Base-by-base conservation (phyloP, 1,140 invertebrate genomes). In the Diorhabda elongata region DNA sequence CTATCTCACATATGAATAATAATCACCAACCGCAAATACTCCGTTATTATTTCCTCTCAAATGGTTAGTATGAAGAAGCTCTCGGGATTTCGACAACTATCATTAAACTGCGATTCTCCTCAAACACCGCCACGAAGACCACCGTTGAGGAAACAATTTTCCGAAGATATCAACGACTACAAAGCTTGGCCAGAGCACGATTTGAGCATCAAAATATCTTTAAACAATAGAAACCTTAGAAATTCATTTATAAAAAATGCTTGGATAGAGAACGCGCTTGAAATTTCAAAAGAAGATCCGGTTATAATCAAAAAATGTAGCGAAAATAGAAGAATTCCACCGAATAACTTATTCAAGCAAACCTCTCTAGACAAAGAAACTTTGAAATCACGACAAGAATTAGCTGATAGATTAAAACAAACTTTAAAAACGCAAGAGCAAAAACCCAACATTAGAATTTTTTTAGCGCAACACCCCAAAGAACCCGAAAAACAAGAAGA, bases 381-480 rank as follows among this genome's bases (percentile, higher is more conserved):
- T 1, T 83, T 87, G 42, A 84, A 85, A 26, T 83, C 84, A 0
- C 80, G 84, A 44, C 83, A 86, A 62, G 82, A 86, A 63, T 69
- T 87, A 4, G 83, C 84, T 0, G 83, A 85, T 64, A 78, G 84
- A 62, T 67, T 86, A 44, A 77, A 83, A 58, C 75, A 83, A 3
- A 85, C 84, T 0, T 86, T 84, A 84, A 83, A 84, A 61, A 81
- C 84, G 5, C 73, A 83, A 2, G 82, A 85, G 41, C 82, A 81
- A 8, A 84, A 83, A 71, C 78, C 82, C 0, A 87, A 86, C 61
- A 80, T 87, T 9, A 82, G 86, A 57, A 87, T 87, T 7, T 86
- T 85, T 68, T 71, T 87, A 8, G 82, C 85, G 0, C 83, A 82
- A 42, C 79, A 80, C n/a, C 78, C 77, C 5, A 66, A 77, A 9